A percentile compares a stretch with the other conserved stretches of the same genome.
Conservation (phyloP, 2,888 invertebrate genomes). For the Drosophila acutilabella region DNA sequence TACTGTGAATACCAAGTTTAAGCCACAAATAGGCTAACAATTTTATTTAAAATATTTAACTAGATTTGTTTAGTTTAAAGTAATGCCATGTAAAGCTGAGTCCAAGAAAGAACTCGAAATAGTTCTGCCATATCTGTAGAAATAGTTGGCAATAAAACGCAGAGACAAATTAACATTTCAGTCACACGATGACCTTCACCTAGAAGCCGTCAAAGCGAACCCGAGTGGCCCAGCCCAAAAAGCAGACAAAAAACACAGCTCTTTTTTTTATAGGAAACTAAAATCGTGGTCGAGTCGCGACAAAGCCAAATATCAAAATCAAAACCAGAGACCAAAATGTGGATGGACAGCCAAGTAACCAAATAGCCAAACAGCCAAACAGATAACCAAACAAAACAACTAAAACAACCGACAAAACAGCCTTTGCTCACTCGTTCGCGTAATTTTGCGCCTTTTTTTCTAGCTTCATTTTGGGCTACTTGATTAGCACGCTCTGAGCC, state of each 20-base stretch:
- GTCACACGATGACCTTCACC: conserved; percentile 77
- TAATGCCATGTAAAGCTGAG: neutral
- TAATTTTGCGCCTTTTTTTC: conserved; percentile 57
- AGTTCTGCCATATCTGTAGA: conserved; percentile 26
- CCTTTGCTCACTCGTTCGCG: conserved; percentile 71
- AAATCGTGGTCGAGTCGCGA: conserved; percentile 21
- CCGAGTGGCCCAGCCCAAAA: conserved; percentile 56
- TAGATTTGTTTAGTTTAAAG: neutral
- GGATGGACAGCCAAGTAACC: conserved; percentile 50
- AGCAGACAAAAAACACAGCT: conserved; percentile 1
- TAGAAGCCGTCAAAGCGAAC: conserved; percentile 76
- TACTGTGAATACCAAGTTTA: neutral
- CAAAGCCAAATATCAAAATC: conserved; percentile 25
- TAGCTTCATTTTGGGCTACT: conserved; percentile 55
- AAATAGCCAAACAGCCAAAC: conserved; percentile 29
- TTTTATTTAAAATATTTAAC: neutral
- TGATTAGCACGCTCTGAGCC: conserved; percentile 78
- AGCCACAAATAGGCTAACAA: neutral
- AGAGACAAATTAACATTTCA: conserved; percentile 70
- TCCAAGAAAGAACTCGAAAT: conserved; percentile 1
- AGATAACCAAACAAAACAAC: conserved; percentile 33
- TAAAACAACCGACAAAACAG: conserved; percentile 30
- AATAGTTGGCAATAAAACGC: conserved; percentile 39
- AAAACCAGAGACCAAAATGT: conserved; percentile 44
- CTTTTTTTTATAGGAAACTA: conserved; percentile 43